Conservation (phyloP, 1,140 invertebrate species). For the Microplitis demolitor region DNA sequence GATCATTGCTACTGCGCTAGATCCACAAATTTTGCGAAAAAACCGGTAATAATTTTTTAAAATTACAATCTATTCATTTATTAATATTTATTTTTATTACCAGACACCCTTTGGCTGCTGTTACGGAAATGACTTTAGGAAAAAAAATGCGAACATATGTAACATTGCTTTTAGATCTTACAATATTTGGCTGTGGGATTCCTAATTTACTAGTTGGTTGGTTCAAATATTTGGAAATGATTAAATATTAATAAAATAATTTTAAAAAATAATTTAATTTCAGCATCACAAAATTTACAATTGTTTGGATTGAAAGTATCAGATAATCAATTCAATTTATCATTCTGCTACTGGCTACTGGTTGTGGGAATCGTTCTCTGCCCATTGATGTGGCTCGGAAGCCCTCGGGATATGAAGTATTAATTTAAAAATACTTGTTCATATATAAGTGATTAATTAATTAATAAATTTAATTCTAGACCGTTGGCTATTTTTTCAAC, state of each 20-base stretch:
- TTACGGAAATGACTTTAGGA: constrained; percentile 75
- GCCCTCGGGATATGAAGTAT: constrained; percentile 83
- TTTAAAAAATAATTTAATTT: constrained; percentile 35
- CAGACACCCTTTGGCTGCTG: constrained; percentile 77
- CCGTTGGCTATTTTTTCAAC: constrained; percentile 46
- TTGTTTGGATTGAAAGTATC: constrained; percentile 72
- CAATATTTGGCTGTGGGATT: constrained; percentile 75
- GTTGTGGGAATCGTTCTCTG: constrained; percentile 72
- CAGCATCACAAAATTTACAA: constrained; percentile 78
- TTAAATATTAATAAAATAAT: constrained; percentile 14
- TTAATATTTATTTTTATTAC: constrained; percentile 26
- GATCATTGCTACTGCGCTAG: constrained; percentile 71
- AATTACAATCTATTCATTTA: not conserved
- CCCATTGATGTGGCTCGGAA: constrained; percentile 81
- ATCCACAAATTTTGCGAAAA: constrained; percentile 70
- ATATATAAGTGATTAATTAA: constrained; percentile 17
- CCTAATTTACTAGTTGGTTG: constrained; percentile 78
- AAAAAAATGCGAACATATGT: constrained; percentile 64
- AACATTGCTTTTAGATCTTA: constrained; percentile 72
- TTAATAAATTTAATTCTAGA: constrained; percentile 36
- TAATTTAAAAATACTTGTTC: constrained; percentile 20
- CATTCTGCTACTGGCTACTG: constrained; percentile 79
- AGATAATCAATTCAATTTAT: constrained; percentile 66
- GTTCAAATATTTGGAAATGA: constrained; percentile 30
- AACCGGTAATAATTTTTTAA: constrained; percentile 60